Evolutionary conservation across 2,888 invertebrate species (phyloP), one percentile per base, ranked within the genome.

Genomic region (Euplexia lucipara): DNA sequence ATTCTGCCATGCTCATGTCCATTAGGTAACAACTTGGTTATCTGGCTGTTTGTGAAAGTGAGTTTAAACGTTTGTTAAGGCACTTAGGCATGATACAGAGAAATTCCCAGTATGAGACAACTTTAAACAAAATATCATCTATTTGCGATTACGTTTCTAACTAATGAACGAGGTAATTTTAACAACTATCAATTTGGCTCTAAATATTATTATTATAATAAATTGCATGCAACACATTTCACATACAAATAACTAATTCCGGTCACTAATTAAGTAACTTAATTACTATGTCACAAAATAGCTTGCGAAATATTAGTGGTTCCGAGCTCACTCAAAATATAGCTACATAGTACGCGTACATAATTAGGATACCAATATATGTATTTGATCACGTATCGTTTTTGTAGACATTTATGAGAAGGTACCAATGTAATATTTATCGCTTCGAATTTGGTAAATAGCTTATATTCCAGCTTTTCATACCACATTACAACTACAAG

Each of bases 311-410:
- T 52, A 47, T 44, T 34, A 26, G n/a, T 14, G 20, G 18, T 37
- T 42, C 26, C 3, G 10, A 51, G 14, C 10, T 9, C 16, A 20
- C 8, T 35, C 10, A 14, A 45, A 10, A 20, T 44, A 12, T 2
- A n/a, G 1, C 1, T 0, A 26, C 26, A 3, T 3, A 5, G 26
- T 47, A 45, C 22, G 9, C 14, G 20, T 26, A 20, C 7, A 9
- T 54, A 34, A 35, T 42, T 67, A 26, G 10, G 0, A 14, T 68
- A 26, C 26, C 26, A 3, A 67, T 42, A 35, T n/a, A n/a, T n/a
- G n/a, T 20, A 67, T 42, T 30, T 35, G 20, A 66, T 16, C 34
- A 14, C 34, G 1, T 30, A 49, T 22, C 22, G 8, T 30, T 37
- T 9, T 8, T 32, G 14, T 32, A n/a, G 8, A 14, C 12, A 32